Base-by-base conservation (phyloP, 2,888 invertebrate species). In the Cremastinae sp. region DNA sequence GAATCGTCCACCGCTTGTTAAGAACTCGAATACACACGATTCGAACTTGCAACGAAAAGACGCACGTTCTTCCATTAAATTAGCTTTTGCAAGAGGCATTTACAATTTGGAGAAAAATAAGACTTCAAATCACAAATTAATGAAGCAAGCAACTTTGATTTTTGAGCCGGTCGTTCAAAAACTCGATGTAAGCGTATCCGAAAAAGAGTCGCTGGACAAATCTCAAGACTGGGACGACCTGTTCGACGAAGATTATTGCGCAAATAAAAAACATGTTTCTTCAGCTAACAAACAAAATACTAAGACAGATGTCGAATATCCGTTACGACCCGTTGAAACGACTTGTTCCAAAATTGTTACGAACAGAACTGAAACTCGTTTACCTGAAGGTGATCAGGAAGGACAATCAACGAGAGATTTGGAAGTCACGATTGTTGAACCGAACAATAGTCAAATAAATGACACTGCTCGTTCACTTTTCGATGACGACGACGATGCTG, bases 71-170 rank as follows among this genome's bases (percentile, higher is more conserved):
- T 12, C 39, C n/a, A 53, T 39, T 3, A 69, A 73, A 39, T 45
- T 76, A 3, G 45, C 68, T 14, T n/a, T 72, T 2, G 18, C 68
- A 0, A 73, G 62, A 37, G 41, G 49, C n/a, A 16, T 64, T 1
- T 74, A 62, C 16, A 75, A 78, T 73, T 75, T 82, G 1, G 81
- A 84, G 18, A 81, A 73, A 8, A 80, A 75, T 37, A 56, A 81
- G 14, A 64, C 76, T 5, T 45, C 73, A 1, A 74, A 71, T 59
- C 83, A 85, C 1, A 85, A 83, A 62, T 84, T 79, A 59, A 47
- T 83, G 2, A 84, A 79, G 49, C 89, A 88, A 64, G 78, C 84
- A 2, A 86, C 74, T 22, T 79, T 87, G 20, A 18, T 81, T 22
- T 70, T 86, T 20, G 56, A 81, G 58, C 79, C 78, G 58, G 35